These are phyloP conservation scores for Mirounga angustirostris DNA, from an alignment of 2,113 vertebrate genomes.

Conservation along the genomic window DNA sequence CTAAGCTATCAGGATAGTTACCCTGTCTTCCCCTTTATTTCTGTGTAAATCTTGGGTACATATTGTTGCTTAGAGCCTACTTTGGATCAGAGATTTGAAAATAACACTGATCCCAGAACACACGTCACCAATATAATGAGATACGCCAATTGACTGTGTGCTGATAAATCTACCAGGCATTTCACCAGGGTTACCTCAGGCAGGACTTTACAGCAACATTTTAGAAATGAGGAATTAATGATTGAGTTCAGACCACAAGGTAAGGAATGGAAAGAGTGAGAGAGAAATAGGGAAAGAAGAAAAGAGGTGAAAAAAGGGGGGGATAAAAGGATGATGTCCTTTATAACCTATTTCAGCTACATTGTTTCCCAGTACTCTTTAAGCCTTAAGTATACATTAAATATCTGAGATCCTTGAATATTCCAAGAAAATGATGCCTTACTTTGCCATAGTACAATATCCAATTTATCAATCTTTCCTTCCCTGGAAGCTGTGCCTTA, in stretches of 20 bases:
- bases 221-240: neutral
- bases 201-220: neutral
- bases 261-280: neutral
- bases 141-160: neutral
- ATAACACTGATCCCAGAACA: neutral
- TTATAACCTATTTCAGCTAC: neutral
- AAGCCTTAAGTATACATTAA: neutral
- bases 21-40: neutral
- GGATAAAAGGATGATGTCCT: neutral
- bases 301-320: rapidly evolving
- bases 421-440: neutral
- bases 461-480: neutral
- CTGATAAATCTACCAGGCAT: neutral
- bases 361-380: neutral
- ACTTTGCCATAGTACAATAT: neutral
- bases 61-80: constrained; percentile 14
- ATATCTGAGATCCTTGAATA: neutral
- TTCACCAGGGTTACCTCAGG: neutral
- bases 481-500: neutral
- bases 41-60: neutral
- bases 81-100: neutral
- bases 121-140: neutral
- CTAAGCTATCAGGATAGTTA: neutral
- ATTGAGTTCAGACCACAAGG: neutral
- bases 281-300: neutral